These are phyloP conservation scores for Meteorus sp. DNA, from an alignment of 1,140 invertebrate species.

Conservation along the genomic window DNA sequence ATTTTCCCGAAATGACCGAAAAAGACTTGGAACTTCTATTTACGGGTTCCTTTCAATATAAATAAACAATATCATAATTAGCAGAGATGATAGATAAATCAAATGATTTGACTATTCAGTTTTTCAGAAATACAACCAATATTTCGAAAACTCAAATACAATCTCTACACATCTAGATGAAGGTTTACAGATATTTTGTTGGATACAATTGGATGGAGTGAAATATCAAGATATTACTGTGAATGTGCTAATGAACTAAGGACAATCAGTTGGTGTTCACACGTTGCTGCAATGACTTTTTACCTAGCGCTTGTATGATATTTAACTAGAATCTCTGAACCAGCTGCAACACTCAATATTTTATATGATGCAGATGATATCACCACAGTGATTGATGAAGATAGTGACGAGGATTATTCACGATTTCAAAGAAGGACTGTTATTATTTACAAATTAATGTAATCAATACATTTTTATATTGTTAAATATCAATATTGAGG, in stretches of 20 bases:
- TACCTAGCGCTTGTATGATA: slow-evolving; percentile 26
- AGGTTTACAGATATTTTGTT: slow-evolving; percentile 25
- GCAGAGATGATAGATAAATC: slow-evolving; percentile 30
- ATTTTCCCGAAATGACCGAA: slow-evolving; percentile 28
- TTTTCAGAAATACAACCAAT: slow-evolving; percentile 15
- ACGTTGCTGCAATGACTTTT: slow-evolving; percentile 27
- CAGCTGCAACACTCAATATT: too few relatives aligned
- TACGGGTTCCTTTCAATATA: slow-evolving; percentile 27
- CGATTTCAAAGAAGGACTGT: too few relatives aligned
- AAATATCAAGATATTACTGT: slow-evolving; percentile 24
- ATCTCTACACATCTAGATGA: slow-evolving; percentile 26
- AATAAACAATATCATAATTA: slow-evolving; percentile 29
- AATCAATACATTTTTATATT: too few relatives aligned
- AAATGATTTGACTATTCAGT: slow-evolving; percentile 17
- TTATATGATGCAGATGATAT: too few relatives aligned
- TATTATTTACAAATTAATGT: too few relatives aligned
- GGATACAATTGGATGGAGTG: slow-evolving; percentile 12
- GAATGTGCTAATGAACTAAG: slow-evolving; percentile 29
- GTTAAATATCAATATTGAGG: too few relatives aligned
- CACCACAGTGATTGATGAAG: too few relatives aligned
- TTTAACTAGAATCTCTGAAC: slow-evolving; percentile 16
- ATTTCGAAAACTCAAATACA: slow-evolving; percentile 23
- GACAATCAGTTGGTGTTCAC: slow-evolving; percentile 28
- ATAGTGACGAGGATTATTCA: too few relatives aligned
- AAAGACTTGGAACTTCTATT: slow-evolving; percentile 28